phyloP scores from a whole-genome alignment of 2,888 invertebrate genomes.

The Melipona bicolor region DNA sequence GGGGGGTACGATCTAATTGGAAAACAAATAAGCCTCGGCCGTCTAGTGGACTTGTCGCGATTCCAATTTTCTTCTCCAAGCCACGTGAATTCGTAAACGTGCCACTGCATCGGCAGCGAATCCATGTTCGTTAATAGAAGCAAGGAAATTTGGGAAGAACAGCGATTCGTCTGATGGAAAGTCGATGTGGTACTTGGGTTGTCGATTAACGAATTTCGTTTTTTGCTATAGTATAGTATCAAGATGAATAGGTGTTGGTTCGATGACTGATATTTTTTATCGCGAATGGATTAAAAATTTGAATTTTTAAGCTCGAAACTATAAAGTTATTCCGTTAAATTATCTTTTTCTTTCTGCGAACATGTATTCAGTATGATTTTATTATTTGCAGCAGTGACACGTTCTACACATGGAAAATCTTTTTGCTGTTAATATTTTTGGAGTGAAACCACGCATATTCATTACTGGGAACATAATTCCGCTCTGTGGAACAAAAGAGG shows the following conservation, averaged over 20 bases:
- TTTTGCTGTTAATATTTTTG: constrained; percentile 17
- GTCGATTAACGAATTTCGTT: not conserved
- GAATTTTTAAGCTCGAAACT: not conserved
- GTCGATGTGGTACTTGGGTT: not conserved
- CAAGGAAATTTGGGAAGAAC: not conserved
- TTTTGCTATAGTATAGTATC: too few species aligned
- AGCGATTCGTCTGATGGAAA: not conserved
- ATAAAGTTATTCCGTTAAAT: not conserved
- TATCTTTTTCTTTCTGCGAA: not conserved
- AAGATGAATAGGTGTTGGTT: not conserved
- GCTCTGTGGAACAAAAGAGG: constrained; percentile 9
- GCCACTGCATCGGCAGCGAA: constrained; percentile 10
- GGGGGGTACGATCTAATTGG: constrained; percentile 44
- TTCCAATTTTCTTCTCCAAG: constrained; percentile 3
- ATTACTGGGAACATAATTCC: constrained; percentile 18
- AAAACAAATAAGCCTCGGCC: constrained; percentile 50
- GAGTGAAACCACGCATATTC: constrained; percentile 7
- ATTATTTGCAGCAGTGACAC: not conserved
- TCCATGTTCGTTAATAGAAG: not conserved
- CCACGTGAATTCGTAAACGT: constrained; percentile 13
- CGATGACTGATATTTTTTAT: too few species aligned
- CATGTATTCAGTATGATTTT: not conserved
- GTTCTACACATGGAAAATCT: not conserved
- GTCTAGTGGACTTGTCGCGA: not conserved
- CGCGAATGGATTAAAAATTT: not conserved